Evolutionary conservation across 1,140 invertebrate species (phyloP).

Genomic region (Sycobia sp.): DNA sequence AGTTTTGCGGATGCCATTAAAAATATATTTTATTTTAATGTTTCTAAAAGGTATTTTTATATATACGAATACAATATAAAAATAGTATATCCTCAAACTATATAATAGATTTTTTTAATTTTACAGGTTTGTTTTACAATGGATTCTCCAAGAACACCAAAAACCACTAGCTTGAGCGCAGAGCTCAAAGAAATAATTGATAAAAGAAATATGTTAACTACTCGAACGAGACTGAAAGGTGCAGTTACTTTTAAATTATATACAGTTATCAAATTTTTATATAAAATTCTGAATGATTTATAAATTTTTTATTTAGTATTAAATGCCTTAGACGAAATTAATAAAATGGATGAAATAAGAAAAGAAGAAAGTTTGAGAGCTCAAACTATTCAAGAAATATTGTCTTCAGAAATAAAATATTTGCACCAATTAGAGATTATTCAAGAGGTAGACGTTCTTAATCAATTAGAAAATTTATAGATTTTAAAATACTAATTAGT

Average conservation of each 20-base stretch:
- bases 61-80: no score
- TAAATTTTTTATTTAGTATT: slow-evolving; percentile 52
- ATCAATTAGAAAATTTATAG: background rate
- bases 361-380: slow-evolving; percentile 59
- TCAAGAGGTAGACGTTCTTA: slow-evolving; percentile 62
- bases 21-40: no score
- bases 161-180: slow-evolving; percentile 62
- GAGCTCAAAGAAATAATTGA: slow-evolving; percentile 67
- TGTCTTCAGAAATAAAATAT: slow-evolving; percentile 75
- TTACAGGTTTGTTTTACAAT: no score
- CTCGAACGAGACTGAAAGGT: slow-evolving; percentile 67
- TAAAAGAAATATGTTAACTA: slow-evolving; percentile 69
- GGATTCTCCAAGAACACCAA: slow-evolving; percentile 55
- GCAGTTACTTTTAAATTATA: slow-evolving; percentile 28
- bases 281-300: background rate
- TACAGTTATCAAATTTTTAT: background rate
- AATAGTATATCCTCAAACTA: no score
- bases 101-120: no score
- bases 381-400: slow-evolving; percentile 70
- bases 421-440: slow-evolving; percentile 71
- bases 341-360: slow-evolving; percentile 53
- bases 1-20: no score
- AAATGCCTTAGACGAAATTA: slow-evolving; percentile 59
- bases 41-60: no score
- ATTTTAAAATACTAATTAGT: background rate